These are phyloP conservation scores for Araneus ventricosus DNA, from an alignment of 1,140 invertebrate genomes.

Conservation along the genomic window DNA sequence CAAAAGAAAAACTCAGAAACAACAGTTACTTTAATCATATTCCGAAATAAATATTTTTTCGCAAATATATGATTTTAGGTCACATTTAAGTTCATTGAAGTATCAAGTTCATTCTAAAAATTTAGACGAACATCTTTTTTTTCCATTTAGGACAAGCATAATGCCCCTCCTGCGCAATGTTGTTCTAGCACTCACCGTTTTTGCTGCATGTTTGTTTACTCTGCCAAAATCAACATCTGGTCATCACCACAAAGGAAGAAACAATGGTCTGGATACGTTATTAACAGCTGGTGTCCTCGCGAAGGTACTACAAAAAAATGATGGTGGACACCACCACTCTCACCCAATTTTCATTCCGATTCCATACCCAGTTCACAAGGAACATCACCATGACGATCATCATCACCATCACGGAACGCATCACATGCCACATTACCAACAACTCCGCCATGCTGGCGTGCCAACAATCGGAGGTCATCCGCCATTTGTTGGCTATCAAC, in stretches of 20 bases:
- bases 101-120: too few species aligned
- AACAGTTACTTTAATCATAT: too few species aligned
- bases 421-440: neutral
- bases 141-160: neutral
- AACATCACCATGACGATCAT: slow-evolving; percentile 11
- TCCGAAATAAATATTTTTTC: too few species aligned
- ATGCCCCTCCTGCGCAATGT: neutral
- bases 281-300: slow-evolving; percentile 59
- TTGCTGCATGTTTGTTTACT: neutral
- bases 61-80: too few species aligned
- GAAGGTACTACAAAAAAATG: slow-evolving; percentile 56
- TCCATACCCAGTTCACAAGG: slow-evolving; percentile 3
- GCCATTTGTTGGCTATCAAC: neutral
- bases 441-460: neutral
- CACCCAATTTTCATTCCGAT: slow-evolving; percentile 58
- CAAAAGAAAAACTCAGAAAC: too few species aligned
- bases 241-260: neutral
- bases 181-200: neutral
- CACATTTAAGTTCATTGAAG: too few species aligned
- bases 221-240: neutral
- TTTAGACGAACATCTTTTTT: too few species aligned
- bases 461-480: neutral
- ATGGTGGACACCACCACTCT: slow-evolving; percentile 28
- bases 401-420: slow-evolving; percentile 55
- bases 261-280: slow-evolving; percentile 13